Base-by-base conservation (phyloP, 2,113 vertebrate species). In the Puma concolor region DNA sequence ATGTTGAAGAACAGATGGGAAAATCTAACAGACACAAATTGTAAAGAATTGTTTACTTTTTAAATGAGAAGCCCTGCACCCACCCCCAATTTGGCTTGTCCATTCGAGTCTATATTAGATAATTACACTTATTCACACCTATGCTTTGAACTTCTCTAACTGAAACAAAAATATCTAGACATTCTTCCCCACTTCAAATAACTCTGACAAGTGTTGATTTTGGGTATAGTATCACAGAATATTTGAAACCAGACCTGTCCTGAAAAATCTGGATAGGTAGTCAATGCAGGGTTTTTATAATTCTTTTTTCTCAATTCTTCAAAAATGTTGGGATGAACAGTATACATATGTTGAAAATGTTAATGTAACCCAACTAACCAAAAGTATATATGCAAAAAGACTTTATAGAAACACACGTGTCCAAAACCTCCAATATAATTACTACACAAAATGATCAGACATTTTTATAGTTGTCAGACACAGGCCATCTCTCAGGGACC, bases 201-300 rank as follows among this genome's bases (percentile, higher is more conserved):
- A 88, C 54, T 87, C 38, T 91, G 88, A 84, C 25, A 79, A 91
- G 21, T 86, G 38, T 67, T 0, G 1, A 29, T 52, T 91, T 71
- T 44, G 54, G 81, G 25, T 52, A 10, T 63, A 60, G 38, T 44
- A 57, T 60, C 48, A 86, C 36, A 86, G 48, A 93, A 77, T 96
- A 79, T 86, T 91, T 96, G 44, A 96, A 77, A 88, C 89, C 41
- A 82, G 23, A 2, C 76, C 67, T 72, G 36, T 91, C 29, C 54
- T 94, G 48, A 76, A 89, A 96, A 92, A 72, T 74, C 36, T 79
- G 19, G 12, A 76, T 71, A 48, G 31, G 13, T n/a, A 77, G 21
- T 80, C 80, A 83, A 60, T 25, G 50, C 36, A 79, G 33, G 4
- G 33, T 41, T 81, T 97, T 33, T 38, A 6, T 41, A 66, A 92